Conservation (phyloP, 2,888 invertebrate species). For the Penaeus monodon region DNA sequence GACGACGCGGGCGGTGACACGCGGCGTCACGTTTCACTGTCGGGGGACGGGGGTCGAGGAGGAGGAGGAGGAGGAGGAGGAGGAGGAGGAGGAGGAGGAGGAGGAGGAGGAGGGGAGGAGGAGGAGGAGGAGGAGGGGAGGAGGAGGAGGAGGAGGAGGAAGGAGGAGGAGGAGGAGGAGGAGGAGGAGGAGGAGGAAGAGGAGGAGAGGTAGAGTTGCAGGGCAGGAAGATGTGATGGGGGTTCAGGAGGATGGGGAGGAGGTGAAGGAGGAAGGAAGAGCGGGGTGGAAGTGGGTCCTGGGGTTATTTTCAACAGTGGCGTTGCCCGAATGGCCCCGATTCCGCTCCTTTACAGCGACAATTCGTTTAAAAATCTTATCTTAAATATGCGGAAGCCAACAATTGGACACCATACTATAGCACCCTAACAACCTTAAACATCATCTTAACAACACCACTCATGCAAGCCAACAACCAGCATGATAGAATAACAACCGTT, state of each 20-base stretch:
- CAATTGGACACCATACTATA: too few species aligned
- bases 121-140: not conserved
- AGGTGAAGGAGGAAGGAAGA: constrained; percentile 15
- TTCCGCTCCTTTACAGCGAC: too few species aligned
- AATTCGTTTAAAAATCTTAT: too few species aligned
- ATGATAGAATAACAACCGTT: too few species aligned
- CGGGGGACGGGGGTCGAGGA: not conserved
- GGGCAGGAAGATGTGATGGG: not conserved
- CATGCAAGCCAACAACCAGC: too few species aligned
- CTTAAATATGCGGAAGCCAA: too few species aligned
- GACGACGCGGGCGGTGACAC: too few species aligned
- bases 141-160: not conserved
- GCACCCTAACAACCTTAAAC: too few species aligned
- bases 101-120: not conserved
- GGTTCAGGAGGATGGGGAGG: not conserved
- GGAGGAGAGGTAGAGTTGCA: not conserved
- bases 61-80: constrained; percentile 10
- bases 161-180: not conserved
- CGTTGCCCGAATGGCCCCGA: not conserved
- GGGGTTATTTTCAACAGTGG: not conserved
- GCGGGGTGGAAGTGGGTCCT: not conserved
- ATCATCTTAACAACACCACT: too few species aligned
- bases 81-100: not conserved
- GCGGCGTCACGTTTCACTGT: too few species aligned
- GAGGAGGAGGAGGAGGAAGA: not conserved